Conservation (phyloP, 2,888 invertebrate genomes). For the Habroteleia sp. region DNA sequence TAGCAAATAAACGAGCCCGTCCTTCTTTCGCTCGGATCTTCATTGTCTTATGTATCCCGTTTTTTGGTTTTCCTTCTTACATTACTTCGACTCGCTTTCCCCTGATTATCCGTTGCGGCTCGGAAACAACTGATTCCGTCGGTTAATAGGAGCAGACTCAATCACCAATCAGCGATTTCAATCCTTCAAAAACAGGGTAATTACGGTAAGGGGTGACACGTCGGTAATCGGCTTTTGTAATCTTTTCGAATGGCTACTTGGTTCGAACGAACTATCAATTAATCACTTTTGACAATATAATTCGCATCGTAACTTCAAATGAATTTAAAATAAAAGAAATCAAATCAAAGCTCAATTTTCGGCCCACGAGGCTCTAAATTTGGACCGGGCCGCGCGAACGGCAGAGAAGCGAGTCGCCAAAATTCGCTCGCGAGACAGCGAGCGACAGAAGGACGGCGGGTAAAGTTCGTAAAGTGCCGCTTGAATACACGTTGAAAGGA, state of each 20-base stretch:
- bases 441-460: constrained; percentile 26
- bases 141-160: not conserved
- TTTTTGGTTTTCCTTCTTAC: not conserved
- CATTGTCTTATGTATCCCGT: not conserved
- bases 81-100: not conserved
- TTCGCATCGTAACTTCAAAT: not conserved
- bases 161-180: constrained; percentile 34
- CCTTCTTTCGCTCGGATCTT: constrained; percentile 9
- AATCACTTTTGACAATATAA: constrained; percentile 39
- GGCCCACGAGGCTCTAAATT: constrained; percentile 21
- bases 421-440: not conserved
- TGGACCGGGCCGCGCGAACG: not conserved
- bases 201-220: not conserved
- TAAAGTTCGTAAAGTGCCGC: constrained; percentile 51
- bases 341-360: constrained; percentile 30
- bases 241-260: not conserved
- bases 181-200: constrained; percentile 40
- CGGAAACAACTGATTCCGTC: not conserved
- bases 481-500: constrained; percentile 45
- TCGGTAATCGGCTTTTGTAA: constrained; percentile 1
- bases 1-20: constrained; percentile 16
- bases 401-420: not conserved
- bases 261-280: not conserved
- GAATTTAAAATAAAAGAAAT: not conserved
- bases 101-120: no score